A percentile compares a stretch with the other conserved stretches of the same genome.
phyloP scores from a whole-genome alignment of 2,113 vertebrate genomes.

The Ceuthmochares aereus region DNA sequence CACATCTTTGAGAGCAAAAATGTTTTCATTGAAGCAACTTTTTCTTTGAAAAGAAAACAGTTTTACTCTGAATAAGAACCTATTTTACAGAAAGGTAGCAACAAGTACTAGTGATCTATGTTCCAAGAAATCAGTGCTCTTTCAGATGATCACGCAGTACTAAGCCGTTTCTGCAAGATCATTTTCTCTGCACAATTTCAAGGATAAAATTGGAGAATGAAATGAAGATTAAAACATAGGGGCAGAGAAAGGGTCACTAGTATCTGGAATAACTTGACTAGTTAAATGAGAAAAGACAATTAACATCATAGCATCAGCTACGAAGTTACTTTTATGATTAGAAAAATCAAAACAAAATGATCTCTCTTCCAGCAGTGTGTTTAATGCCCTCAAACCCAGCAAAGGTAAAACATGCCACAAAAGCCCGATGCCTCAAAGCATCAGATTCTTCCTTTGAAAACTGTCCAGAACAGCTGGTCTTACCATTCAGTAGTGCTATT shows the following conservation, averaged over 20 bases:
- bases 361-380: not conserved
- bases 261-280: not conserved
- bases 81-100: not conserved
- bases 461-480: not conserved
- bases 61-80: not conserved
- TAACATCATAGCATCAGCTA: not conserved
- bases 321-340: not conserved
- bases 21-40: not conserved
- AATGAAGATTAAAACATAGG: not conserved
- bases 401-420: not conserved
- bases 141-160: not conserved
- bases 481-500: not conserved
- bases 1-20: not conserved
- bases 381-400: not conserved
- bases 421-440: not conserved
- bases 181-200: not conserved
- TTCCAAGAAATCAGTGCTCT: not conserved
- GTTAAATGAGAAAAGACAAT: not conserved
- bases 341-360: not conserved
- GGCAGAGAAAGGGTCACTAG: not conserved
- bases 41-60: not conserved
- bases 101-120: fast-evolving
- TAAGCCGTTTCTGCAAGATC: not conserved
- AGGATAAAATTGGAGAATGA: not conserved
- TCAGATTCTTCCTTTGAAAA: not conserved